Evolutionary conservation across 2,797 vertebrate genomes (phyloP), one percentile per base, ranked within the genome.

Genomic region (Clarias fuscus): DNA sequence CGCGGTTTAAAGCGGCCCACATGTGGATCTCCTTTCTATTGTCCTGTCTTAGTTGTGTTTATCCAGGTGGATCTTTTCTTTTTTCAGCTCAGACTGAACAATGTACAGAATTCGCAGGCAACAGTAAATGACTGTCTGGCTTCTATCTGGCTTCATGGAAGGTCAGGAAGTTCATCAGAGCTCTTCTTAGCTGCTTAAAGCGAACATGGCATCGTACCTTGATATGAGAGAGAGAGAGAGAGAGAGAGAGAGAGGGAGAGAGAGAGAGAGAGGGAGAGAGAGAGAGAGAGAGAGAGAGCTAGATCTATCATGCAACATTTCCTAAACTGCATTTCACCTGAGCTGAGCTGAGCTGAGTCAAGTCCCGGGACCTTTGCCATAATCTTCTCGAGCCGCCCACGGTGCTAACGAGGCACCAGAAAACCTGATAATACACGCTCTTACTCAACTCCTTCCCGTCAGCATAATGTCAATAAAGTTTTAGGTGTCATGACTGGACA

Each of bases 401-500:
- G 15, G 20, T 40, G 33, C 82, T 85, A 83, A 83, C 53, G 30
- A 76, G 40, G 76, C 67, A 73, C 70, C 85, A 83, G 72, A 68
- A 14, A 64, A 80, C 68, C 48, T 78, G 78, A 84, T 84, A 87
- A 85, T 83, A 82, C 85, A 83, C 14, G 24, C 5, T 77, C 62
- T 86, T 81, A 68, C 82, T 88, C 85, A 88, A 68, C 78, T 22
- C 8, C 71, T 80, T 87, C 80, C 86, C 37, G 86, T 76, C 82
- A 37, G 30, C 18, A 17, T n/a, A 67, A n/a, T n/a, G 76, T 67
- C 84, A 80, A 67, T 79, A 86, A 73, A 83, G 59, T 37, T 82
- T 82, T n/a, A 30, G 43, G 68, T 67, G 30, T 82, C 73, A 79
- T 73, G 40, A 70, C 30, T 72, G 65, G 27, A 56, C 43, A 24